Evolutionary conservation across 2,797 vertebrate genomes (phyloP).

Genomic region (Erpetoichthys calabaricus): DNA sequence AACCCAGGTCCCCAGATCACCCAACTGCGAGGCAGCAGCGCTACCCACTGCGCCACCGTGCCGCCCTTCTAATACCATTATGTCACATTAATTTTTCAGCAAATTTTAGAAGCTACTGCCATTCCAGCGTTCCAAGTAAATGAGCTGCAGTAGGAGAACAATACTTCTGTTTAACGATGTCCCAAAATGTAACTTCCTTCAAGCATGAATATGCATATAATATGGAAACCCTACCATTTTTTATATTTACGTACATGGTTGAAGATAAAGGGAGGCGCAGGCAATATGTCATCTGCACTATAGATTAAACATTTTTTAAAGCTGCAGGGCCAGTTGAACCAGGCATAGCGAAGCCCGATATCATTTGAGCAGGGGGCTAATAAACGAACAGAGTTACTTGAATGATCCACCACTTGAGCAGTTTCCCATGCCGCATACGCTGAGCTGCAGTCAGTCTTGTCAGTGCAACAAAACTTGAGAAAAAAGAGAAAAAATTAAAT

Average conservation of each 20-base stretch:
- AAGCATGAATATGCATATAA: no score
- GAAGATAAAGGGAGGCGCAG: slow-evolving; percentile 61
- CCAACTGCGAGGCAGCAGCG: no score
- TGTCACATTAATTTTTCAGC: no score
- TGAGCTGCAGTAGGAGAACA: no score
- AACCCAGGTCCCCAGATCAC: no score
- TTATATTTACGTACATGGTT: background rate
- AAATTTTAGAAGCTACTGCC: no score
- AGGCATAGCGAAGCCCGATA: slow-evolving; percentile 66
- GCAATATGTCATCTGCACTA: slow-evolving; percentile 38
- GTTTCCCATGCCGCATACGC: slow-evolving; percentile 38
- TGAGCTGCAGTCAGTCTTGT: slow-evolving; percentile 16
- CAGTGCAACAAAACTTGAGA: slow-evolving; percentile 48
- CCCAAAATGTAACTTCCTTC: no score
- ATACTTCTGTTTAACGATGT: no score
- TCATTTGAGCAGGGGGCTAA: slow-evolving; percentile 19
- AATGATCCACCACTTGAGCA: slow-evolving; percentile 27
- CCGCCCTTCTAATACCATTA: no score
- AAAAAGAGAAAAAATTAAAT: slow-evolving; percentile 1
- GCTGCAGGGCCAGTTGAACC: slow-evolving; percentile 74
- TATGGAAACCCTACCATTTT: no score
- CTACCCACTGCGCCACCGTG: no score
- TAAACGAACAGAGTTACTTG: slow-evolving; percentile 31
- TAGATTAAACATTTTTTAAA: slow-evolving; percentile 72
- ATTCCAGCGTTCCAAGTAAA: no score